Evolutionary conservation across 1,140 invertebrate species (phyloP), one percentile per base, ranked within the genome.

Genomic region (Drosophila rhopaloa): DNA sequence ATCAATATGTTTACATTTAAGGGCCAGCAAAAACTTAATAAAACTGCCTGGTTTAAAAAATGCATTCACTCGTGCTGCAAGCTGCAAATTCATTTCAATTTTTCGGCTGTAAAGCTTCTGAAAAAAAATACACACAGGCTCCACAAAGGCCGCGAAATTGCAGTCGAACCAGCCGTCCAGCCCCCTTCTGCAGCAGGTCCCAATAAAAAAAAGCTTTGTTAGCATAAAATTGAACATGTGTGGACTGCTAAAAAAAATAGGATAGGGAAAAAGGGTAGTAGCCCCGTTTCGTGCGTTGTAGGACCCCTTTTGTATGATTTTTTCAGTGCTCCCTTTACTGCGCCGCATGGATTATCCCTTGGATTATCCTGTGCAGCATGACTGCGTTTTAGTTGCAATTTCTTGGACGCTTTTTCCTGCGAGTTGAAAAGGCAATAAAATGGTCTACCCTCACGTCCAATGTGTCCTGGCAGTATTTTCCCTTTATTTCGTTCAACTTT

Each of bases 281-380:
- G 32, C 32, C 16, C 10, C n/a, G 46, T 46, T 63, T 67, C 67
- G 68, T 79, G 80, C 40, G 44, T 50, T 66, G 54, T 38, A 24
- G 32, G 9, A 9, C 29, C 79, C 68, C 73, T 47, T 85, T 86
- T 77, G 53, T 68, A 14, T 35, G 32, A 35, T 47, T 63, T 65
- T 60, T 37, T 67, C 38, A 13, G 37, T 16, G 41, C 55, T 53
- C 61, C 56, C 32, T 57, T 61, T 41, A 13, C 37, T 58, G 47
- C 19, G 32, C 38, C 14, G 40, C 32, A 43, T 46, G 73, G 67
- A 84, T 84, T 89, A 89, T 88, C 80, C 80, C 29, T 58, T 47
- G 83, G 84, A 89, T 88, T 89, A 88, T 84, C 57, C 84, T 80
- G 72, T 67, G 80, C 84, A 81, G 80, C 84, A 68, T 89, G 80